Evolutionary conservation across 2,888 invertebrate species (phyloP), one percentile per base, ranked within the genome.

Genomic region (Prenolepis imparis): DNA sequence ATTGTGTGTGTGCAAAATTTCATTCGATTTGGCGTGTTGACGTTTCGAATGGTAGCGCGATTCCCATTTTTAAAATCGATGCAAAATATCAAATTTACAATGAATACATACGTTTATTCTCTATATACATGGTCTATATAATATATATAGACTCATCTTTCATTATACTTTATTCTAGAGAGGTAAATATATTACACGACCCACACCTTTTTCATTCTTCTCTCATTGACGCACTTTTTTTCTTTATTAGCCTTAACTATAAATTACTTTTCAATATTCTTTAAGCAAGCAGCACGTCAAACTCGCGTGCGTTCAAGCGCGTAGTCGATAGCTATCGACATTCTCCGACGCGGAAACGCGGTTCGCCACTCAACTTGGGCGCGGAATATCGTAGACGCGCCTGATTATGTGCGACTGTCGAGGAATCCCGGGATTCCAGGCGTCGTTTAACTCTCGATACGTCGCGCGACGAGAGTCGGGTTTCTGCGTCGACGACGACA

Each of bases 311-410:
- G 24, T 63, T 61, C 48, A 72, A 55, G 82, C 83, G 72, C 82
- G 66, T 81, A 83, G 73, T 82, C 68, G 85, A 85, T 73, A 88
- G 85, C 87, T 80, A 87, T 87, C 82, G 84, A 84, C 87, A 84
- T 87, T 88, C 88, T 77, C 80, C 84, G 80, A 87, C 68, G 83
- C 84, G 86, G 82, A 87, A 87, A 88, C 88, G 86, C 77, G 77
- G 77, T 48, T 86, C 72, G 86, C 74, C 84, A 82, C 32, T 84
- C 68, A 73, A 77, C 44, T 48, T 63, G 52, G 75, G 12, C 61
- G 70, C 77, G 77, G 74, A 55, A 80, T 66, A 85, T 85, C 85
- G 63, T 41, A 72, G 87, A 85, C 74, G 80, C 41, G 68, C 36
- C 83, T 86, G 86, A 89, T 88, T 89, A 89, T 66, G 89, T 75